These are phyloP conservation scores for Drosophila chauvacae DNA, from an alignment of 1,140 invertebrate genomes.

Conservation along the genomic window DNA sequence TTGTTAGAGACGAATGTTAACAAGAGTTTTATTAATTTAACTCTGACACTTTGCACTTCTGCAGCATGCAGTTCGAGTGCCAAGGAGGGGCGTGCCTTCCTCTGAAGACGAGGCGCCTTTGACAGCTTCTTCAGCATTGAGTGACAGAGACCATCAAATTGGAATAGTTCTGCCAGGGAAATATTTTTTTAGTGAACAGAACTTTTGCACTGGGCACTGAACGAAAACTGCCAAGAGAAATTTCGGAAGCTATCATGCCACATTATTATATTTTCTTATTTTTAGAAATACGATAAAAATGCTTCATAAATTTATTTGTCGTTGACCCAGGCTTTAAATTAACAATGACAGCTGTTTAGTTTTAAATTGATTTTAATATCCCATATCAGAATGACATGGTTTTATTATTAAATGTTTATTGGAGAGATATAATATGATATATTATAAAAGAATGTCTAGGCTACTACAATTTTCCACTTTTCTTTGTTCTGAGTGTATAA, in stretches of 20 bases:
- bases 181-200: constrained; percentile 59
- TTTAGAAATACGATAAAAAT: not conserved
- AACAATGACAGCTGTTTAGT: too few relatives aligned
- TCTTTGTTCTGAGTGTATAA: not conserved
- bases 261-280: not conserved
- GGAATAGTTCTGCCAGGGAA: constrained; percentile 48
- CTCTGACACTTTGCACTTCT: constrained; percentile 20
- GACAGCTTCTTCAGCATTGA: constrained; percentile 50
- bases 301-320: too few relatives aligned
- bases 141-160: constrained; percentile 54
- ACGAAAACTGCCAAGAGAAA: not conserved
- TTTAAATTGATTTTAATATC: not conserved
- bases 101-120: not conserved
- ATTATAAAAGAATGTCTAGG: too few relatives aligned
- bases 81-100: not conserved
- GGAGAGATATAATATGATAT: not conserved
- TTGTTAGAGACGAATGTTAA: constrained; percentile 45
- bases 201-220: constrained; percentile 1
- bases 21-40: constrained; percentile 43
- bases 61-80: constrained; percentile 21
- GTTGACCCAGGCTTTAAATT: too few relatives aligned
- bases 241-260: not conserved
- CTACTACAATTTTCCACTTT: not conserved
- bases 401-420: not conserved
- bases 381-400: not conserved